These are phyloP conservation scores for Cyprinella venusta DNA, from an alignment of 2,797 vertebrate species.

Conservation along the genomic window DNA sequence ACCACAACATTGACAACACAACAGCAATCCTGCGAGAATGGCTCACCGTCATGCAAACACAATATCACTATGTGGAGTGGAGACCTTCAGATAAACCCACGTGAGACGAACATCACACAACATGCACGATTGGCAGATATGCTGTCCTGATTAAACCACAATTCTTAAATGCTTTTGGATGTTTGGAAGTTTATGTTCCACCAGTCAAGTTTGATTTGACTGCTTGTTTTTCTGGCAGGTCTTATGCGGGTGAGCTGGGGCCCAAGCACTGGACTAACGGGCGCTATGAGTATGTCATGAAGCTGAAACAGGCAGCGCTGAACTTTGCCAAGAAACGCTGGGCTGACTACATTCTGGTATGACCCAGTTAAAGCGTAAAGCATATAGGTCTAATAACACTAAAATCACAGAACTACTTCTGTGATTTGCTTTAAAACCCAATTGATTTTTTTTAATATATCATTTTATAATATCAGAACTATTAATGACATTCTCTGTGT, in stretches of 20 bases:
- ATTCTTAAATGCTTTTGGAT: neutral
- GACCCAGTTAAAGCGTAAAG: neutral
- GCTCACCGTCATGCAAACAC: conserved; percentile 83
- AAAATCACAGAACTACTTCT: neutral
- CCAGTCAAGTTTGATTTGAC: neutral
- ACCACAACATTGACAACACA: conserved; percentile 93
- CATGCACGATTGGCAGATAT: neutral
- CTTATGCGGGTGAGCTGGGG: conserved; percentile 86
- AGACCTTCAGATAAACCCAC: conserved; percentile 85
- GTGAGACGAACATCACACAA: conserved; percentile 71
- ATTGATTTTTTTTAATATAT: neutral
- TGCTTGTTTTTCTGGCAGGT: conserved; percentile 69
- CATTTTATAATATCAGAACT: neutral
- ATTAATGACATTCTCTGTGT: neutral
- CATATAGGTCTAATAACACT: neutral
- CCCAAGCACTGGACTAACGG: conserved; percentile 94
- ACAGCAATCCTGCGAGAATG: conserved; percentile 88
- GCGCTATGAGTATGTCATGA: conserved; percentile 94
- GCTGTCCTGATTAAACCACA: neutral
- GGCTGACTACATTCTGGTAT: conserved; percentile 94
- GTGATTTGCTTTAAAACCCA: neutral
- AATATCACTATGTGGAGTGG: conserved; percentile 88
- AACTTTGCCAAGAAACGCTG: conserved; percentile 84
- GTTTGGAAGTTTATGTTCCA: neutral
- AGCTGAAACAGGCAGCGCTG: conserved; percentile 91